phyloP scores from a whole-genome alignment of 2,113 vertebrate genomes.

The Corythornis cristatus region DNA sequence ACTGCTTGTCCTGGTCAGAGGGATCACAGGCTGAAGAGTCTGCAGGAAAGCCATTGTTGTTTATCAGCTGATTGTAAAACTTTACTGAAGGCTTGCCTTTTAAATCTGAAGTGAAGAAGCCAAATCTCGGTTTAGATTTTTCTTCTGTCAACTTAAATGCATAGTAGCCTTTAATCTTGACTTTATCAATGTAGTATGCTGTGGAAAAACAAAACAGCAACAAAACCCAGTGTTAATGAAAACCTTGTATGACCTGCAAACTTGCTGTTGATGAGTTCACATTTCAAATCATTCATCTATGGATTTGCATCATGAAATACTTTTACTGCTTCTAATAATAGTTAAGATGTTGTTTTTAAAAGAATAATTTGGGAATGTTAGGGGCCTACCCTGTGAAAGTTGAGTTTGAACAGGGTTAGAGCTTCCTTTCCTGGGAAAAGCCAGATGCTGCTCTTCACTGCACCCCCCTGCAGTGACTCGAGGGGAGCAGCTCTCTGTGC shows the following conservation, averaged over 20 bases:
- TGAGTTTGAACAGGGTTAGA: neutral
- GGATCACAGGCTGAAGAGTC: conserved; percentile 54
- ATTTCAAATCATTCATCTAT: neutral
- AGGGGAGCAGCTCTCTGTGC: neutral
- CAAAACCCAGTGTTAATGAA: neutral
- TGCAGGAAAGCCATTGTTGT: conserved; percentile 77
- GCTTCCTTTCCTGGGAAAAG: neutral
- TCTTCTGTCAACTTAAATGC: conserved; percentile 89
- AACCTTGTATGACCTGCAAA: neutral
- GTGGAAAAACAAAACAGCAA: neutral
- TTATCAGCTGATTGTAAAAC: conserved; percentile 85
- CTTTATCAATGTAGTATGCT: conserved; percentile 86
- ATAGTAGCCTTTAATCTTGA: conserved; percentile 92
- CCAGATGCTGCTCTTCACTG: neutral
- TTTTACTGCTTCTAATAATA: neutral
- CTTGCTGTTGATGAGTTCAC: neutral
- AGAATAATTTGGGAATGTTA: neutral
- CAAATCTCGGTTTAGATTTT: conserved; percentile 81
- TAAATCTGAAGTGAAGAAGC: conserved; percentile 88
- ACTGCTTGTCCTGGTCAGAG: conserved; percentile 23
- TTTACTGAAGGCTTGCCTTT: conserved; percentile 85
- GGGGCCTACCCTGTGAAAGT: neutral
- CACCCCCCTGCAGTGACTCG: neutral
- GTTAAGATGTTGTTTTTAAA: neutral
- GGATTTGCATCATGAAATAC: neutral